phyloP scores from a whole-genome alignment of 1,140 invertebrate species.

The Coboldia fuscipes region DNA sequence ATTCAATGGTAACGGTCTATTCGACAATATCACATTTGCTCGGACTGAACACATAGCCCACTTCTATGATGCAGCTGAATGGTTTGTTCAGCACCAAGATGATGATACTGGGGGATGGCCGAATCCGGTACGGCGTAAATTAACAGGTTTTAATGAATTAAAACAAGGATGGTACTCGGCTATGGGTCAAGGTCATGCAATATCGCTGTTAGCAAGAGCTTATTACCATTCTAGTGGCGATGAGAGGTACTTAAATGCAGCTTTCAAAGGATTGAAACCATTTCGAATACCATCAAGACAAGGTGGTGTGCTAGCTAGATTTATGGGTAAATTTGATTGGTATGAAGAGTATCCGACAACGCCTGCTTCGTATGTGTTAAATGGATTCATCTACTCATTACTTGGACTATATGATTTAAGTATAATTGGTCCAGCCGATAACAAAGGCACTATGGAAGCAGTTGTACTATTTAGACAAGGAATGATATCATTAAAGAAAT shows the following conservation, averaged over 20 bases:
- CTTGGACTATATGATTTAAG: constrained; percentile 88
- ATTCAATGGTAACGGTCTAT: constrained; percentile 42
- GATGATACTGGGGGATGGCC: constrained; percentile 63
- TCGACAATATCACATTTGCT: constrained; percentile 67
- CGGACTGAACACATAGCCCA: constrained; percentile 66
- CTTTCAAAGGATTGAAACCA: constrained; percentile 54
- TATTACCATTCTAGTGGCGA: constrained; percentile 63
- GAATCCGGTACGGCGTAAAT: constrained; percentile 60
- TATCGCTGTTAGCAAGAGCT: constrained; percentile 78
- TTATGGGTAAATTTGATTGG: constrained; percentile 61
- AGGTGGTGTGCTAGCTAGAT: constrained; percentile 71
- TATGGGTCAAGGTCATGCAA: constrained; percentile 94
- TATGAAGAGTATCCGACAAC: constrained; percentile 98
- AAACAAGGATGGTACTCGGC: constrained; percentile 86
- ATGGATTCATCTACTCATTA: constrained; percentile 96
- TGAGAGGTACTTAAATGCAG: constrained; percentile 54
- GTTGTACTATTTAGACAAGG: constrained; percentile 63
- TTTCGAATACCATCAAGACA: constrained; percentile 46
- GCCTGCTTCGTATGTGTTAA: constrained; percentile 87
- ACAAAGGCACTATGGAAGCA: constrained; percentile 43
- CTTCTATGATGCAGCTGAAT: constrained; percentile 82
- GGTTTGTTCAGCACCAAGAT: constrained; percentile 80
- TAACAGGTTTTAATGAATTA: constrained; percentile 55
- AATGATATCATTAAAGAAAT: constrained; percentile 68
- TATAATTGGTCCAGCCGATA: constrained; percentile 35